Evolutionary conservation across 2,797 vertebrate species (phyloP), one percentile per base, ranked within the genome.

Genomic region (Eospalax fontanierii): DNA sequence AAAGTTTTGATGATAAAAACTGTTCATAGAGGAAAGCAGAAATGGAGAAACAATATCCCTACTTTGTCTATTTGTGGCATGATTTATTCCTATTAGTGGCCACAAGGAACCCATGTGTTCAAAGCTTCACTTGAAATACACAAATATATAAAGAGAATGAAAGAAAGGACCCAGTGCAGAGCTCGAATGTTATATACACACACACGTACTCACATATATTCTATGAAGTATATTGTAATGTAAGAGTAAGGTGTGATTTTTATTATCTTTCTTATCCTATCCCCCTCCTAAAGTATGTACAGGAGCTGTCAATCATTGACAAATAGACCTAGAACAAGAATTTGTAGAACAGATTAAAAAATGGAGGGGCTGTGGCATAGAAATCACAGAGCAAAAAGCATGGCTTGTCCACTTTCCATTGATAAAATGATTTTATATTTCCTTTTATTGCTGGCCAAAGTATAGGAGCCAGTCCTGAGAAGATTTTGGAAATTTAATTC

Each of bases 401-500:
- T 4, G 21, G 4, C 7, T 38, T 87, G 43, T 66, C 40, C 63
- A 63, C 33, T 28, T 94, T 90, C 19, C 92, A 79, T 86, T 90
- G 93, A 96, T 70, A 79, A 89, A 95, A 43, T 65, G 40, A 80
- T 54, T 90, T 71, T 86, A 90, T 40, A 54, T 73, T 30, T 65
- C 33, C 84, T 66, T 59, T 24, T 14, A 40, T 40, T 57, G 24
- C 21, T 40, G 28, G 75, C 87, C 80, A 54, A 57, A 94, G 9
- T 96, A 19, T 88, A 80, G 59, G 50, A 87, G 19, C 81, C 91
- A 94, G 66, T 76, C 91, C 61, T 38, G 80, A 83, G 24, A 81
- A 80, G 12, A 75, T 95, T 76, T 66, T 89, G 82, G 65, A 76
- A 70, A 92, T 63, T 74, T 91, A 19, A 28, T 82, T 95, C n/a